Base-by-base conservation (phyloP, 1,140 invertebrate species). In the Orussus abietinus region DNA sequence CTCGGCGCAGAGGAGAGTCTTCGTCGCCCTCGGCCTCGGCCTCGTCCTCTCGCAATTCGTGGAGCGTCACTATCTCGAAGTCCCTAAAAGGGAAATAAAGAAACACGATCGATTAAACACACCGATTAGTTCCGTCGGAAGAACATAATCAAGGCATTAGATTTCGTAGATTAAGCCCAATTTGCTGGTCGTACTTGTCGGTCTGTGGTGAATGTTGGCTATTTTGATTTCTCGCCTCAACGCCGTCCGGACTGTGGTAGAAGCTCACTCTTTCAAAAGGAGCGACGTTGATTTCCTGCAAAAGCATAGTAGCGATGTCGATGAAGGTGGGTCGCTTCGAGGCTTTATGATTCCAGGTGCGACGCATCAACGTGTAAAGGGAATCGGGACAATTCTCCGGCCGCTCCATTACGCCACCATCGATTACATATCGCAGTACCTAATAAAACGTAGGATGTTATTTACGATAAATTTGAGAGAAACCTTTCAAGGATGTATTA, bases 371-470 rank as follows among this genome's bases (percentile, higher is more conserved):
- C 35, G 83, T 75, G 66, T 91, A 94, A 53, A 98, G 71, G 52
- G 85, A 80, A 44, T 93, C 86, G 1, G 93, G 92, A 75, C 95
- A 98, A 59, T 93, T 90, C 62, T 92, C 90, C 1, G 95, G 95
- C 37, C 83, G 80, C 59, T 92, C 87, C 91, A 98, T 94, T 13
- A 92, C 82, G 17, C 87, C 87, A 6, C 91, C 90, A 45, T 90
- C 86, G 40, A 90, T 87, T 29, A 98, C 93, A 72, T 90, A 94
- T 14, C 84, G 80, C 7, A 86, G 59, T 4, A 77, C 75, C 69
- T 74, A 25, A 19, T 20, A 19, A n/a, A n/a, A n/a, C n/a, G n/a
- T n/a, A n/a, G n/a, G n/a, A n/a, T n/a, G n/a, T n/a, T n/a, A n/a
- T n/a, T n/a, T n/a, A n/a, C n/a, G n/a, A n/a, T n/a, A n/a, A n/a